A percentile compares a stretch with the other conserved stretches of the same genome.
Evolutionary conservation across 1,140 invertebrate species (phyloP).

Genomic region (Neocloeon triangulifer): DNA sequence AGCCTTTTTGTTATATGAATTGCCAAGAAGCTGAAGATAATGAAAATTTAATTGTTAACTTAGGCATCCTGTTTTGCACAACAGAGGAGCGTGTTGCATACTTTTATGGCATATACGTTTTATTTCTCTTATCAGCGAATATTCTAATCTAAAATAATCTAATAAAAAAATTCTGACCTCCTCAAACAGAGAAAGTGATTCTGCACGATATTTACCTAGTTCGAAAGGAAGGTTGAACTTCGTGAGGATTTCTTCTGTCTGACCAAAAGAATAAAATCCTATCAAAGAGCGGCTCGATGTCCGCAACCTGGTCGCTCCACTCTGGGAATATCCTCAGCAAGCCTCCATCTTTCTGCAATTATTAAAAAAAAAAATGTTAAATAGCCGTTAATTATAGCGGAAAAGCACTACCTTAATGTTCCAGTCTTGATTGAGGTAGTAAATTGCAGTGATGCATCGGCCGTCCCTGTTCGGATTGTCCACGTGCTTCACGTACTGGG

Average conservation of each 20-base stretch:
- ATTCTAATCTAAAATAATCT: too few species aligned
- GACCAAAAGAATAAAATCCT: slow-evolving; percentile 95
- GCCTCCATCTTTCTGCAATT: slow-evolving; percentile 36
- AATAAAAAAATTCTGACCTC: too few species aligned
- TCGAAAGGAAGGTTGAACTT: slow-evolving; percentile 74
- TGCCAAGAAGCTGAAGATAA: too few species aligned
- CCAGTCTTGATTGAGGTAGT: slow-evolving; percentile 90
- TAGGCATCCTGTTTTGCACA: too few species aligned
- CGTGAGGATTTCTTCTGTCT: slow-evolving; percentile 85
- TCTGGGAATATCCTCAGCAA: slow-evolving; percentile 72
- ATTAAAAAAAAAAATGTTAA: slow-evolving; percentile 5
- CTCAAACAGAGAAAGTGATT: background rate
- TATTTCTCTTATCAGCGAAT: too few species aligned
- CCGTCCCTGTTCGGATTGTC: slow-evolving; percentile 95
- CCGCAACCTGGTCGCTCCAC: slow-evolving; percentile 54
- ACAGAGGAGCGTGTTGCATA: too few species aligned
- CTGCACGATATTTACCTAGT: slow-evolving; percentile 26
- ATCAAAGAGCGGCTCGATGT: slow-evolving; percentile 85
- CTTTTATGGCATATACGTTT: too few species aligned
- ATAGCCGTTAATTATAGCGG: slow-evolving; percentile 1
- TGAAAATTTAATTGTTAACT: too few species aligned
- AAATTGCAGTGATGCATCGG: slow-evolving; percentile 83
- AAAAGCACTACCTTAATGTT: slow-evolving; percentile 44
- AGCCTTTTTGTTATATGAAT: too few species aligned
- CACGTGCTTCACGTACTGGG: slow-evolving; percentile 88